phyloP scores from a whole-genome alignment of 2,113 vertebrate genomes.

The Corythaixoides concolor region DNA sequence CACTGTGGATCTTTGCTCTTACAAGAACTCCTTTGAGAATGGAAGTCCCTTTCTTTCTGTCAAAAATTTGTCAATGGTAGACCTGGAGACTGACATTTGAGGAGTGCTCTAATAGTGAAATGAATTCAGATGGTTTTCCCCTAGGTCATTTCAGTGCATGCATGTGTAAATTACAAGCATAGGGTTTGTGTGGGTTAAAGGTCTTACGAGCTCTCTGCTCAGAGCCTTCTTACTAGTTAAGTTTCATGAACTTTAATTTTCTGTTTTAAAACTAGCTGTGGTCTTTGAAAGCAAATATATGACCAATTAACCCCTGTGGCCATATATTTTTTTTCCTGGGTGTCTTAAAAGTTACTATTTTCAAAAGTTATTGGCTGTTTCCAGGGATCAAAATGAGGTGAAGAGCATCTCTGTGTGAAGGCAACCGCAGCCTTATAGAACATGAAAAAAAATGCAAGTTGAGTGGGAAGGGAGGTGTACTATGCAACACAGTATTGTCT shows the following conservation, averaged over 20 bases:
- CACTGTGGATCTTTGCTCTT: background rate
- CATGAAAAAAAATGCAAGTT: background rate
- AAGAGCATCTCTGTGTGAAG: background rate
- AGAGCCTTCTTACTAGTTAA: background rate
- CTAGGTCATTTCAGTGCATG: background rate
- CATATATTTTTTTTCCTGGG: background rate
- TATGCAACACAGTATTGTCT: fast-evolving
- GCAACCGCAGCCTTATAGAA: background rate
- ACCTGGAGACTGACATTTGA: background rate
- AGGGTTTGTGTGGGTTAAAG: background rate
- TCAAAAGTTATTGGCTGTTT: background rate
- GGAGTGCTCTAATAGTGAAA: background rate
- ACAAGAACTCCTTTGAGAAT: background rate
- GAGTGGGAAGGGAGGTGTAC: fast-evolving
- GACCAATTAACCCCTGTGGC: background rate
- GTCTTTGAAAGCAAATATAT: background rate
- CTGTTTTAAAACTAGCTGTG: background rate
- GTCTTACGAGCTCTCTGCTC: background rate
- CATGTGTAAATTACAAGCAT: background rate
- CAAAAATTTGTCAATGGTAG: background rate
- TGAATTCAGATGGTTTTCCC: background rate
- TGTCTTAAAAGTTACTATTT: background rate
- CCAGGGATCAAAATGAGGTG: background rate
- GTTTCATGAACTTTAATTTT: background rate
- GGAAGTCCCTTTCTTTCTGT: background rate